A percentile compares a stretch with the other conserved stretches of the same genome.
phyloP scores from a whole-genome alignment of 1,140 invertebrate species.

The Hyposmocoma kahamanoa region DNA sequence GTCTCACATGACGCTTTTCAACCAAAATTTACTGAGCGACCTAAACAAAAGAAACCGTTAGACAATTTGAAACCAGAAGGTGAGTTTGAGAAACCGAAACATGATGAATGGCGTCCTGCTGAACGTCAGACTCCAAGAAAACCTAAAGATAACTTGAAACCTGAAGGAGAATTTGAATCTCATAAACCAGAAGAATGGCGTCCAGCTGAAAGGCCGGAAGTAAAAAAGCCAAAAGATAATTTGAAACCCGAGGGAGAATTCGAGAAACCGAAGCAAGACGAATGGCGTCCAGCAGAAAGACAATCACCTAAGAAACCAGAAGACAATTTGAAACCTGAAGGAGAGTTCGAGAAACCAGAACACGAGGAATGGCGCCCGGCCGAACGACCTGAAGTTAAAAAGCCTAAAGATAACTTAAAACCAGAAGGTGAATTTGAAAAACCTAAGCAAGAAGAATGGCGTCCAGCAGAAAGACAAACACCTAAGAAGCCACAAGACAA shows the following conservation, averaged over 20 bases:
- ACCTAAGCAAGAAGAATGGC: conserved; percentile 48
- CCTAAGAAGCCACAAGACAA: conserved; percentile 64
- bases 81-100: conserved; percentile 72
- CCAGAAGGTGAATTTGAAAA: conserved; percentile 78
- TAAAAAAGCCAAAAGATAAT: conserved; percentile 75
- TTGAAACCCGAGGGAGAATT: conserved; percentile 76
- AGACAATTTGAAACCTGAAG: conserved; percentile 75
- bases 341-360: conserved; percentile 70
- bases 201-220: conserved; percentile 52
- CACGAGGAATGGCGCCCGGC: conserved; percentile 34
- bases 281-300: conserved; percentile 64
- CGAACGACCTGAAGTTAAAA: conserved; percentile 46
- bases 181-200: conserved; percentile 39
- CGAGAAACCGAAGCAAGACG: conserved; percentile 66
- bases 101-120: conserved; percentile 64
- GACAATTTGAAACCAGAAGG: conserved; percentile 76
- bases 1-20: conserved; percentile 43
- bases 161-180: conserved; percentile 78
- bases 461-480: conserved; percentile 35
- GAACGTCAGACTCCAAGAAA: conserved; percentile 67
- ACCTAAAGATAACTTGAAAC: conserved; percentile 74
- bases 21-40: conserved; percentile 71
- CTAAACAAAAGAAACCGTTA: conserved; percentile 41
- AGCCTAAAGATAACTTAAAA: conserved; percentile 57
- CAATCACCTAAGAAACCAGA: conserved; percentile 46